Evolutionary conservation across 2,888 invertebrate species (phyloP).

Genomic region (Diploptera punctata): DNA sequence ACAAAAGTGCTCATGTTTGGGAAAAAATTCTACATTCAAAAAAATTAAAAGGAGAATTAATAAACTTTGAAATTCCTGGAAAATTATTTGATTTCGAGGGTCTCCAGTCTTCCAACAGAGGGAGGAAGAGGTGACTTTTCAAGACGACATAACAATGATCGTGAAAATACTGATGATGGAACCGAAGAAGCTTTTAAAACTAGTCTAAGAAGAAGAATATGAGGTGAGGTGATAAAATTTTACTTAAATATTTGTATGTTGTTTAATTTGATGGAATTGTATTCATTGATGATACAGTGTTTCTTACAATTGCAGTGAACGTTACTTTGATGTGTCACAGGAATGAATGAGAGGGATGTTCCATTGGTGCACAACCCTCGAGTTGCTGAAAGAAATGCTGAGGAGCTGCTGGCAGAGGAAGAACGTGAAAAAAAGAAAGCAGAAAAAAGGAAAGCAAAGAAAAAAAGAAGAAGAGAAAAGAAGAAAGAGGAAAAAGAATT

Average conservation of each 20-base stretch:
- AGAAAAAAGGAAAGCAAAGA: slow-evolving; percentile 11
- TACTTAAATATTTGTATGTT: not conserved
- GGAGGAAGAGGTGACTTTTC: no score
- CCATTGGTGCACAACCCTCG: not conserved
- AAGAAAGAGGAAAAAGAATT: not conserved
- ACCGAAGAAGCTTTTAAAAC: no score
- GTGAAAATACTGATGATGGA: no score
- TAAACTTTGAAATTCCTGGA: no score
- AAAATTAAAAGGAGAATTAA: no score
- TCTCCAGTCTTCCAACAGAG: not conserved
- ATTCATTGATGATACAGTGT: not conserved
- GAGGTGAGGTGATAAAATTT: no score
- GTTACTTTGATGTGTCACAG: not conserved
- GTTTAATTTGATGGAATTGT: not conserved
- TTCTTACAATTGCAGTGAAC: not conserved
- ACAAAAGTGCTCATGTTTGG: no score
- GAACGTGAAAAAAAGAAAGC: not conserved
- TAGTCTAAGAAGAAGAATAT: no score
- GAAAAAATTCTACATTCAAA: no score
- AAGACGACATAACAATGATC: no score
- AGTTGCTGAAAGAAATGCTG: not conserved
- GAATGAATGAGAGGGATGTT: slow-evolving; percentile 4
- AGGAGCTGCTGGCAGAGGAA: not conserved
- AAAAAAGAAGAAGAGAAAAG: slow-evolving; percentile 5
- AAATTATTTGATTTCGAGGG: no score